Conservation (phyloP, 2,888 invertebrate species). For the Pristionchus japonicus region DNA sequence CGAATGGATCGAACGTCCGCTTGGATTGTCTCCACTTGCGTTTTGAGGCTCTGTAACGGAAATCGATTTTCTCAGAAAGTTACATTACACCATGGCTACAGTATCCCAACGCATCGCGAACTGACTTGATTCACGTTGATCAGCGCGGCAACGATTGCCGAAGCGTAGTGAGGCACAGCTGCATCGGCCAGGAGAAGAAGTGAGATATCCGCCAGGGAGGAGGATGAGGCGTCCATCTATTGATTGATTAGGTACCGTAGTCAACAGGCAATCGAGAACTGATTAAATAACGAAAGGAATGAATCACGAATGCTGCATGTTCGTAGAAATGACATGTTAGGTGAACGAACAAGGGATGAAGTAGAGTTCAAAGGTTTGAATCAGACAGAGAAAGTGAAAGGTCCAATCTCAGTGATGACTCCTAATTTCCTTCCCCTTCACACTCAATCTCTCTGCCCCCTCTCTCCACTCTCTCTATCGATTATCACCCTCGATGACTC, state of each 20-base stretch:
- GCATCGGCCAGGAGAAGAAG: conserved; percentile 26
- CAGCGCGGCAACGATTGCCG: conserved; percentile 3
- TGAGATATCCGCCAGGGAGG: conserved; percentile 27
- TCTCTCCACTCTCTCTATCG: background rate
- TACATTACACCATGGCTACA: background rate
- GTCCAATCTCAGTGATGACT: conserved; percentile 14
- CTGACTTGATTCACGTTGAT: conserved; percentile 33
- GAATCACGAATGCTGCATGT: background rate
- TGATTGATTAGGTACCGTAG: background rate
- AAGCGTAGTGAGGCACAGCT: conserved; percentile 18
- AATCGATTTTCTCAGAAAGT: no score
- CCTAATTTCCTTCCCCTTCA: background rate
- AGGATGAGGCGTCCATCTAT: background rate
- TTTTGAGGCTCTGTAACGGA: background rate
- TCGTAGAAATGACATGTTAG: no score
- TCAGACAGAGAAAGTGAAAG: background rate
- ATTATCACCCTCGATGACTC: conserved; percentile 8
- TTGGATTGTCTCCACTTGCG: conserved; percentile 2
- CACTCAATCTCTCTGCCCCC: background rate
- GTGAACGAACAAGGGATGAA: background rate
- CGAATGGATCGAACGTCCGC: conserved; percentile 20
- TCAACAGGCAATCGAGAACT: background rate
- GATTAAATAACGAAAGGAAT: background rate
- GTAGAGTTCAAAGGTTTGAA: no score
- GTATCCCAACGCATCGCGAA: background rate